Evolutionary conservation across 2,113 vertebrate genomes (phyloP), one percentile per base, ranked within the genome.

Genomic region (Lontra canadensis): DNA sequence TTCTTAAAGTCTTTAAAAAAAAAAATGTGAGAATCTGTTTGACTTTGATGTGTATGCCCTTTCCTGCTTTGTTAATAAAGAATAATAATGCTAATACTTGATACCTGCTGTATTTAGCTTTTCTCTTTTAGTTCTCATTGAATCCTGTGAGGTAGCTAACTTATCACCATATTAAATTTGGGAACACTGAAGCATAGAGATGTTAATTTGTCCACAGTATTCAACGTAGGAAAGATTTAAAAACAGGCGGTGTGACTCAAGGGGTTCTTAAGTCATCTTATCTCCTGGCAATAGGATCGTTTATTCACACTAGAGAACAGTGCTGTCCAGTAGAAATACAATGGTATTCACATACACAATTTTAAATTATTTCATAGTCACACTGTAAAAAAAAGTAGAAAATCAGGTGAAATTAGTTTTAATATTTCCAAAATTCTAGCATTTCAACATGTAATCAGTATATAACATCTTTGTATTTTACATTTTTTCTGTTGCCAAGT

Each of bases 161-260:
- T n/a, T 73, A 29, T 8, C 25, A 36, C 7, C 44, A 55, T 81
- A 74, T 89, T 71, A 71, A 80, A 69, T 82, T 65, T 95, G 82
- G 95, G 39, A 26, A 74, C 39, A 1, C 59, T 59, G 78, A 95
- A 13, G 15, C 36, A 69, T 26, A 82, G 65, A 83, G 76, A 52
- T 88, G 21, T 73, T 85, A 81, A 57, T 59, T 71, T 80, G 44
- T 92, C 17, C 42, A 69, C 3, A 39, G 47, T 74, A 31, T 95
- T 95, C 52, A 12, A 25, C 47, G 42, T 95, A 55, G 61, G 87
- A 67, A 81, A 95, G 34, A 85, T 88, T 91, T 90, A 29, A 93
- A 97, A 90, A 52, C 31, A 92, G 69, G 39, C 31, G 25, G 0
- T 71, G 36, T 71, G 47, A 94, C 49, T 96, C 67, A 90, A 14